Base-by-base conservation (phyloP, 2,888 invertebrate species). In the Drosophila hamatofila region DNA sequence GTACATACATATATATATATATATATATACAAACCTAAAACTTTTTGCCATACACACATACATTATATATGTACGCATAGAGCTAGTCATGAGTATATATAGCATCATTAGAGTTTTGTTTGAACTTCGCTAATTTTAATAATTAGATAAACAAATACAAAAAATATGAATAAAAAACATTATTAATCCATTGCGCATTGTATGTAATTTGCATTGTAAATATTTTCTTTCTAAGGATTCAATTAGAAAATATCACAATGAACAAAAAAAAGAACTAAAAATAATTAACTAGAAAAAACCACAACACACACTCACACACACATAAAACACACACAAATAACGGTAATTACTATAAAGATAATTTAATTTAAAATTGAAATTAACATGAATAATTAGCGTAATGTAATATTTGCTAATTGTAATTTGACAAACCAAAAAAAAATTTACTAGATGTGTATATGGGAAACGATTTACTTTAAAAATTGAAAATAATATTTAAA, bases 391-490 rank as follows among this genome's bases (percentile, higher is more conserved):
- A 73, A 78, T 65, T 65, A 79, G 60, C 63, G 21, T 79, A 79
- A 51, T 77, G 80, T 81, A 88, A 88, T 70, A 86, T 88, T 84
- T 88, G 70, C 81, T 85, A 88, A 81, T 76, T 79, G 81, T 81
- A 88, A 85, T 76, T 87, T 71, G 44, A 73, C 11, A 58, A 14
- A 33, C 39, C 12, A 42, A 42, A 16, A 33, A 33, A 18, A 76
- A 72, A 81, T 80, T 83, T 85, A 81, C 88, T 88, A 90, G 87
- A 88, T 91, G 90, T 91, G 91, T 91, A 92, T 92, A 91, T 88
- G 90, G 91, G 92, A 91, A 91, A 91, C 91, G 92, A 91, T 91
- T 91, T 91, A 91, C 91, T 91, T 91, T 91, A 91, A 80, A 86
- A 88, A 84, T 77, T 83, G 80, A 75, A 87, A 87, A 89, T 83